Evolutionary conservation across 2,888 invertebrate genomes (phyloP).

Genomic region (Hartigia nigra): DNA sequence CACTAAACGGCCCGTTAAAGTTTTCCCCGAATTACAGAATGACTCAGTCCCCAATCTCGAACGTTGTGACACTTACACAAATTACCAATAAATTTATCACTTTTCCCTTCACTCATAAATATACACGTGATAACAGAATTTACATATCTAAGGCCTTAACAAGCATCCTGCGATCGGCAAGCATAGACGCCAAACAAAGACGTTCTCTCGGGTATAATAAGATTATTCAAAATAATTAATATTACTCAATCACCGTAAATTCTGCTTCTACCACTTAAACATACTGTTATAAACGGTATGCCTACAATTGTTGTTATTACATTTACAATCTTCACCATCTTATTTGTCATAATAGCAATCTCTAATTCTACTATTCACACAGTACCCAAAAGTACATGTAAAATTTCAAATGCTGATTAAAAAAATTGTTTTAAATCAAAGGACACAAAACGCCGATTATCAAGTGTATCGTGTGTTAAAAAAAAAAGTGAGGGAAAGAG

Average conservation of each 20-base stretch:
- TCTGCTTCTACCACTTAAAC: neutral
- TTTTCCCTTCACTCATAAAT: neutral
- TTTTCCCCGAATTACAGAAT: slow-evolving; percentile 39
- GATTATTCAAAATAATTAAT: neutral
- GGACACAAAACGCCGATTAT: neutral
- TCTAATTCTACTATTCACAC: neutral
- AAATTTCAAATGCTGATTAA: neutral
- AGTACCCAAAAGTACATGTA: neutral
- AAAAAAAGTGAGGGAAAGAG: slow-evolving; percentile 22
- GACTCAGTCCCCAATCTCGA: neutral
- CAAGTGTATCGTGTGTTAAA: neutral
- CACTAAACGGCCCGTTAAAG: slow-evolving; percentile 22
- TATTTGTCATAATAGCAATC: neutral
- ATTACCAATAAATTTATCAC: neutral
- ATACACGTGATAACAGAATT: neutral
- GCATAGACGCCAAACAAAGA: neutral
- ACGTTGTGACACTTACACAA: neutral
- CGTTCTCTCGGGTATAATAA: neutral
- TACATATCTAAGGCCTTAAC: neutral
- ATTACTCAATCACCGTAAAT: neutral
- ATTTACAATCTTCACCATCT: neutral
- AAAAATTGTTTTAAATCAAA: neutral
- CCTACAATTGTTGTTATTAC: neutral
- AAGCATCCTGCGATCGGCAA: neutral
- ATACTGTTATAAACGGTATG: neutral